phyloP scores from a whole-genome alignment of 2,888 invertebrate species.

The Acleris emargana region DNA sequence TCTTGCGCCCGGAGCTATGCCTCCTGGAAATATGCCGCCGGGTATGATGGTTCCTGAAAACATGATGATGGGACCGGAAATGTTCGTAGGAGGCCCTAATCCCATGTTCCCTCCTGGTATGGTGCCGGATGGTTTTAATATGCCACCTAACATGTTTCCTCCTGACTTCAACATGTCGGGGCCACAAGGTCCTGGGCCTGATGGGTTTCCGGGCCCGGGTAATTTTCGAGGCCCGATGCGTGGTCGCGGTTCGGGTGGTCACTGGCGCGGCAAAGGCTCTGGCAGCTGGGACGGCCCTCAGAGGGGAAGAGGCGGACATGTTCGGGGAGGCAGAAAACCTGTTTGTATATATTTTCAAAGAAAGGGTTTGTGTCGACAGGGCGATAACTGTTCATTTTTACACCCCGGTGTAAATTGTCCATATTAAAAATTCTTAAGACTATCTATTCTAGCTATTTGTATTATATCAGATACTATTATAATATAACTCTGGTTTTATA shows the following conservation, averaged over 20 bases:
- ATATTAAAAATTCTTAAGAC: constrained; percentile 50
- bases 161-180: constrained; percentile 79
- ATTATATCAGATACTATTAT: not conserved
- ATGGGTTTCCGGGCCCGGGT: constrained; percentile 55
- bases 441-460: not conserved
- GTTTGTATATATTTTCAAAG: constrained; percentile 91
- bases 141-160: constrained; percentile 78
- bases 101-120: constrained; percentile 59
- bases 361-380: constrained; percentile 91
- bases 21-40: constrained; percentile 63
- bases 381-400: constrained; percentile 91
- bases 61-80: constrained; percentile 78
- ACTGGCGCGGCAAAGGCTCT: constrained; percentile 78
- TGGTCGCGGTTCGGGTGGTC: constrained; percentile 77
- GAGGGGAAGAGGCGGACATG: constrained; percentile 77
- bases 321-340: constrained; percentile 81
- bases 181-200: constrained; percentile 49
- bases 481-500: not conserved
- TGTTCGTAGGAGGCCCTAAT: constrained; percentile 63
- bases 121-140: constrained; percentile 72
- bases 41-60: constrained; percentile 76
- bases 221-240: constrained; percentile 83
- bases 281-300: constrained; percentile 76
- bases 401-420: constrained; percentile 89
- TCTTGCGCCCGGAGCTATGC: constrained; percentile 62